These are phyloP conservation scores for Steinernema feltiae DNA, from an alignment of 1,140 invertebrate genomes.

Conservation along the genomic window DNA sequence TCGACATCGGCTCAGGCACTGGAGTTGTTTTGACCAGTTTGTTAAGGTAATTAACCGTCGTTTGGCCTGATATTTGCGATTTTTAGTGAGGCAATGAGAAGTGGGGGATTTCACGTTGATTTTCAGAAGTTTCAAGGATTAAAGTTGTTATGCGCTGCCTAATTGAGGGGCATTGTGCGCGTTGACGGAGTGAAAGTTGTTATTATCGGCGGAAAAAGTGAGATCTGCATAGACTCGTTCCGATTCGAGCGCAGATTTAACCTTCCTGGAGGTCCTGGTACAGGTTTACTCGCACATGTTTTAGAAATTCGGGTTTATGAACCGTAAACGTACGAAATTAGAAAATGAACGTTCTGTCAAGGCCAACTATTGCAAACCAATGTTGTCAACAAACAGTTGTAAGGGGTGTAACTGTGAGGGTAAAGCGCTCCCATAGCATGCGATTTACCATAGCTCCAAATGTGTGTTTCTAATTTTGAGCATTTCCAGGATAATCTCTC, in stretches of 20 bases:
- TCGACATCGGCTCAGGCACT: not conserved
- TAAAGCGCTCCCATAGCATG: not conserved
- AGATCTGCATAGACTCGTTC: not conserved
- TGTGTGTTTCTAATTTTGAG: not conserved
- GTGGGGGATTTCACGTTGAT: not conserved
- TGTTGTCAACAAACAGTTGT: too few relatives aligned
- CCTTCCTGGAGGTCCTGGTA: not conserved
- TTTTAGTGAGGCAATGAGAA: not conserved
- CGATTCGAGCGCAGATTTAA: not conserved
- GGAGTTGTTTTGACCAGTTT: not conserved
- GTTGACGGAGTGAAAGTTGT: not conserved
- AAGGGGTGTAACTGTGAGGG: not conserved
- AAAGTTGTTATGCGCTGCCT: not conserved
- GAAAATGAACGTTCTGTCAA: too few relatives aligned
- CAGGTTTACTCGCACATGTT: not conserved
- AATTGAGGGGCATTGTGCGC: not conserved
- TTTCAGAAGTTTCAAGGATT: not conserved
- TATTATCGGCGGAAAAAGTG: not conserved
- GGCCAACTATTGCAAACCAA: too few relatives aligned
- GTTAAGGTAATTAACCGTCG: not conserved
- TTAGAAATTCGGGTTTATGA: too few relatives aligned
- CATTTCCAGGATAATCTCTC: slow-evolving; percentile 22
- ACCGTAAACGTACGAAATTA: too few relatives aligned
- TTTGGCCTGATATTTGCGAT: not conserved
- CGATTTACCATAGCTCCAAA: not conserved